Conservation (phyloP, 2,888 invertebrate species). For the Ctenicera cuprea region DNA sequence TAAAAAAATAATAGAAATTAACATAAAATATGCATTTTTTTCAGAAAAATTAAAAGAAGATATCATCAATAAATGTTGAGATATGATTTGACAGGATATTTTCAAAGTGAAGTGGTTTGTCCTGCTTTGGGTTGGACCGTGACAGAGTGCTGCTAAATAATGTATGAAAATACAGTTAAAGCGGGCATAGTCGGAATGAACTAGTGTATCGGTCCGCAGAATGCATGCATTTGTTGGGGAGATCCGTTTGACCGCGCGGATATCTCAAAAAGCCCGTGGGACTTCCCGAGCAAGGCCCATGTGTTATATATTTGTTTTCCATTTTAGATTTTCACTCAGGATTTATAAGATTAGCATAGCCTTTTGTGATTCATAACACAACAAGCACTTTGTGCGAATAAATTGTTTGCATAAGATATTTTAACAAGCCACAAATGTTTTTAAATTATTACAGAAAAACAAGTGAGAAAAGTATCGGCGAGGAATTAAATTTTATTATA, state of each 20-base stretch:
- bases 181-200: slow-evolving; percentile 53
- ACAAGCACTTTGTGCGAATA: slow-evolving; percentile 5
- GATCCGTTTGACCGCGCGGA: slow-evolving; percentile 57
- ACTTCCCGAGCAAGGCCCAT: slow-evolving; percentile 57
- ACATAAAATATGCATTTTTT: neutral
- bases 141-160: slow-evolving; percentile 64
- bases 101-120: slow-evolving; percentile 59
- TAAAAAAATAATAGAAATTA: too few relatives aligned
- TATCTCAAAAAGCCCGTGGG: slow-evolving; percentile 59
- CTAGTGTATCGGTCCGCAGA: slow-evolving; percentile 54
- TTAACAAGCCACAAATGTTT: too few relatives aligned
- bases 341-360: slow-evolving; percentile 54
- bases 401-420: too few relatives aligned
- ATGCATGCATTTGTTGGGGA: slow-evolving; percentile 57
- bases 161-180: slow-evolving; percentile 60
- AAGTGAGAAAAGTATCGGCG: too few relatives aligned
- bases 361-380: slow-evolving; percentile 53
- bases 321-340: slow-evolving; percentile 57
- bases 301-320: slow-evolving; percentile 57
- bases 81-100: slow-evolving; percentile 56
- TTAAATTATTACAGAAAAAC: too few relatives aligned
- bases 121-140: slow-evolving; percentile 60
- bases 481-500: too few relatives aligned
- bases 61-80: slow-evolving; percentile 27
- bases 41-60: slow-evolving; percentile 1